phyloP scores from a whole-genome alignment of 2,888 invertebrate species.

The Lasioglossum calceatum region DNA sequence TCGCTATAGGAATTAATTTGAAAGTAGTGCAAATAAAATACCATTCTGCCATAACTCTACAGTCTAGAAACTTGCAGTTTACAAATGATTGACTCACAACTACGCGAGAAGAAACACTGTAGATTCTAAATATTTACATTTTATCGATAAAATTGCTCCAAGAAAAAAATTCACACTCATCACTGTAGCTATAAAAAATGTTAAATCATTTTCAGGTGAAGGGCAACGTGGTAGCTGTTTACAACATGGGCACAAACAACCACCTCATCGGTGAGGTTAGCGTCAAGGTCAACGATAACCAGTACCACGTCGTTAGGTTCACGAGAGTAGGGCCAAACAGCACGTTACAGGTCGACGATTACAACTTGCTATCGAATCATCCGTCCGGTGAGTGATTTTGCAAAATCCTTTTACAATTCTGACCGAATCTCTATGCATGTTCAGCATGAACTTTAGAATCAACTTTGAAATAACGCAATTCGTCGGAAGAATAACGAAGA shows the following conservation, averaged over 20 bases:
- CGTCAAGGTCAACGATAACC: constrained; percentile 96
- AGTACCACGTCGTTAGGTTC: constrained; percentile 97
- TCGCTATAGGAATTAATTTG: background rate
- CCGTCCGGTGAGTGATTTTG: constrained; percentile 89
- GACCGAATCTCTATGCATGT: background rate
- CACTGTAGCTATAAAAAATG: background rate
- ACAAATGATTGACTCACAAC: background rate
- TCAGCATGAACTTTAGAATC: too few relatives aligned
- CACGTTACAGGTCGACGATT: constrained; percentile 96
- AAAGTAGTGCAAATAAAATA: background rate
- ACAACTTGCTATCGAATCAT: constrained; percentile 92
- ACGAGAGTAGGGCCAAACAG: constrained; percentile 95
- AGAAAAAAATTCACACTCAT: too few relatives aligned
- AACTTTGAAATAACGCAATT: background rate
- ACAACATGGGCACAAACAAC: constrained; percentile 97
- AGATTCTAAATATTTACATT: background rate
- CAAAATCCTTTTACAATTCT: background rate
- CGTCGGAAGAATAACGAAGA: background rate
- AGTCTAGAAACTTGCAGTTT: background rate
- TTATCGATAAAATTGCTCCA: background rate
- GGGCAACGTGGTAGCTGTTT: constrained; percentile 96
- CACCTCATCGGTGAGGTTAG: constrained; percentile 95
- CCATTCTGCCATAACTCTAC: background rate
- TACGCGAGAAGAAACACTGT: background rate
- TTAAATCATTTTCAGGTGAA: constrained; percentile 88